Evolutionary conservation across 2,113 vertebrate species (phyloP).

Genomic region (Pluvialis apricaria): DNA sequence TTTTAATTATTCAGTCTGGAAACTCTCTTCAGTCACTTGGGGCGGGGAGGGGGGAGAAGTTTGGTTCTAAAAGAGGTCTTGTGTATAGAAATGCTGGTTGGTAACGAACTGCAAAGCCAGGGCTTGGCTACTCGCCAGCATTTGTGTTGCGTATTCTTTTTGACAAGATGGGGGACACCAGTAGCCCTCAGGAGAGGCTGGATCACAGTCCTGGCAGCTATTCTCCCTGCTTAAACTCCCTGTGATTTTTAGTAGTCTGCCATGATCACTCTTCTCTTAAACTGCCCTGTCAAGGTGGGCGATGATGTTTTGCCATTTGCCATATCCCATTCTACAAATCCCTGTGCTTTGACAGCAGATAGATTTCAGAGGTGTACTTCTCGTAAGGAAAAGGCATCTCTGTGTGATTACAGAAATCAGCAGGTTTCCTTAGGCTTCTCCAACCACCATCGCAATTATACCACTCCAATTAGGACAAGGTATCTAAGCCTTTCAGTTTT

Average conservation of each 20-base stretch:
- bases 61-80: not conserved
- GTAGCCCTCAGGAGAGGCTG: not conserved
- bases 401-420: not conserved
- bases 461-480: not conserved
- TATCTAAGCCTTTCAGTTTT: conserved; percentile 23
- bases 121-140: not conserved
- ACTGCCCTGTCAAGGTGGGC: not conserved
- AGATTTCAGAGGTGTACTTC: not conserved
- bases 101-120: not conserved
- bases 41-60: accelerated
- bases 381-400: not conserved
- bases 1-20: not conserved
- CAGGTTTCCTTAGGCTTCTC: not conserved
- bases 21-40: not conserved
- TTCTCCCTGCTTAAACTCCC: not conserved
- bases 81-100: not conserved
- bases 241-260: not conserved
- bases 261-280: not conserved
- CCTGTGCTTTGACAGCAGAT: not conserved
- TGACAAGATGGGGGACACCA: not conserved
- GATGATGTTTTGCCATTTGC: not conserved
- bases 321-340: not conserved
- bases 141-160: not conserved
- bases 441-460: not conserved
- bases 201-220: not conserved